phyloP scores from a whole-genome alignment of 2,113 vertebrate genomes.

The Oreotragus oreotragus region DNA sequence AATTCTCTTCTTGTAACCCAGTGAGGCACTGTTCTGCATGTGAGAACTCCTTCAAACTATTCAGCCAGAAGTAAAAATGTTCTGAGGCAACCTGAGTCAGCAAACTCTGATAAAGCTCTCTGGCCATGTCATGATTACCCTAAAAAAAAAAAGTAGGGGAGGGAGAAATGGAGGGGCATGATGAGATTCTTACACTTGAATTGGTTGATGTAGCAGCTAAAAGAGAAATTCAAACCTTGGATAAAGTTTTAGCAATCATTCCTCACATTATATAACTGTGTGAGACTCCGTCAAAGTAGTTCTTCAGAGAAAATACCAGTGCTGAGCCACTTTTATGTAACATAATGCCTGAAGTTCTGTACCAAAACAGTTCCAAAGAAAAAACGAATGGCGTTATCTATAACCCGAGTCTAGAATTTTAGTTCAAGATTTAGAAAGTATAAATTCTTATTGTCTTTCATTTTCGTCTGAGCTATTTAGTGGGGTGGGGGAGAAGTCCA shows the following conservation, averaged over 20 bases:
- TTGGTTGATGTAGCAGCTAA: neutral
- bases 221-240: neutral
- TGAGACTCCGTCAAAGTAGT: neutral
- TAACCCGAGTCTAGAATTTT: neutral
- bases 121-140: slow-evolving; percentile 97
- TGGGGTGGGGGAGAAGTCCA: neutral
- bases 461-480: neutral
- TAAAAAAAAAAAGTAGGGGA: slow-evolving; percentile 48
- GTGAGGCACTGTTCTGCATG: slow-evolving; percentile 94
- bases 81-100: slow-evolving; percentile 96
- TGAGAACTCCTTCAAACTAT: slow-evolving; percentile 97
- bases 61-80: slow-evolving; percentile 99
- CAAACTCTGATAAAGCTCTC: slow-evolving; percentile 95
- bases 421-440: neutral
- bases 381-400: neutral
- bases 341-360: neutral
- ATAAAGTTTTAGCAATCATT: neutral
- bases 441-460: neutral
- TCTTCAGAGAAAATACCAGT: slow-evolving; percentile 32
- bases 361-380: slow-evolving; percentile 2
- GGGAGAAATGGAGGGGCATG: neutral
- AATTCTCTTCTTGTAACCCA: slow-evolving; percentile 89
- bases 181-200: neutral
- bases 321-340: slow-evolving; percentile 22
- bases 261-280: slow-evolving; percentile 17